These are phyloP conservation scores for Drosophila erecta DNA, from an alignment of 1,140 invertebrate genomes.

Conservation along the genomic window DNA sequence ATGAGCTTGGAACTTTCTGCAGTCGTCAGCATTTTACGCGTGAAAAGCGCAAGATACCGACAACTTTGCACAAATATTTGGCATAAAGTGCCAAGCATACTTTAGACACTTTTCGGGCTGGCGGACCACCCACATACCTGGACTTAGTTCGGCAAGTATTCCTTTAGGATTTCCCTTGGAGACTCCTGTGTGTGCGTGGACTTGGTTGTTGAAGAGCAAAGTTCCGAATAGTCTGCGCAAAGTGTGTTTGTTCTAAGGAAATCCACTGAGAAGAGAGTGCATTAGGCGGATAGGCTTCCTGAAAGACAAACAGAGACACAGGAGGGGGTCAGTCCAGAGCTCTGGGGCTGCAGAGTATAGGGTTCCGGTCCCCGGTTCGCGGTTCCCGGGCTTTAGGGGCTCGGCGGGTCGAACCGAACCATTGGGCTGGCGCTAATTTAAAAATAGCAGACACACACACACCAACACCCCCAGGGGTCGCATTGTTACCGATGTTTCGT, in stretches of 20 bases:
- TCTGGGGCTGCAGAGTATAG: conserved; percentile 4
- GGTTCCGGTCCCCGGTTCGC: conserved; percentile 19
- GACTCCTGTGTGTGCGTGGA: conserved; percentile 40
- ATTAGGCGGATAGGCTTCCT: conserved; percentile 69
- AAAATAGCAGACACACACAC: conserved; percentile 43
- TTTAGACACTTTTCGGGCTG: conserved; percentile 33
- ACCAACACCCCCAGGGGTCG: conserved; percentile 9
- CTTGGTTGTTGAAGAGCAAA: conserved; percentile 56
- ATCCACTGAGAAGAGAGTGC: conserved; percentile 72
- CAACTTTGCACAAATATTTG: conserved; percentile 60
- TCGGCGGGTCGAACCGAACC: conserved; percentile 16
- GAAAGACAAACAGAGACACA: conserved; percentile 58
- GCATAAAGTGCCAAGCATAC: conserved; percentile 49
- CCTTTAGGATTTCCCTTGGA: conserved; percentile 59
- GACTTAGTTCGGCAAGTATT: conserved; percentile 64
- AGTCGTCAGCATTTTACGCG: conserved; percentile 38
- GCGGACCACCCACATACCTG: conserved; percentile 57
- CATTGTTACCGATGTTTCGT: conserved; percentile 36
- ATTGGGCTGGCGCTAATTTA: conserved; percentile 65
- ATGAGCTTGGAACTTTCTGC: conserved; percentile 21
- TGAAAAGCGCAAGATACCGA: conserved; percentile 50
- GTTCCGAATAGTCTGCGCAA: conserved; percentile 48
- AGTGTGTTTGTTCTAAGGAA: conserved; percentile 67
- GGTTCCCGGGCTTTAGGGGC: too few relatives aligned
- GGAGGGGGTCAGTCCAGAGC: conserved; percentile 4